Conservation (phyloP, 2,888 invertebrate genomes). For the Ophioninae sp. region DNA sequence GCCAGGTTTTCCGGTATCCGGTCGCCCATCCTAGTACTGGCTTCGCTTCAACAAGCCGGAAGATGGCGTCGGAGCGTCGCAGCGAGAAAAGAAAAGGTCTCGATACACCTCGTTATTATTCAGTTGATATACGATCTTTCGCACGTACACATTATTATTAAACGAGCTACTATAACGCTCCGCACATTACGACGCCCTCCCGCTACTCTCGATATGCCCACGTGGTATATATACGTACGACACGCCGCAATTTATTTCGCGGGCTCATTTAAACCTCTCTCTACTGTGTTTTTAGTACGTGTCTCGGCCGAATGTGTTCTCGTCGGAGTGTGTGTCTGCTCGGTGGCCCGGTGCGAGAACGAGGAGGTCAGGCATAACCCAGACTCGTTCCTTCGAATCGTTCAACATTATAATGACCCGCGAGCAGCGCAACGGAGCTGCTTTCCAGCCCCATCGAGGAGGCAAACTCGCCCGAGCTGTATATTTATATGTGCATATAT, state of each 20-base stretch:
- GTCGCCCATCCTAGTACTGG: neutral
- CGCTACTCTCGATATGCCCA: slow-evolving; percentile 38
- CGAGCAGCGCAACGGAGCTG: slow-evolving; percentile 19
- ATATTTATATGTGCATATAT: neutral
- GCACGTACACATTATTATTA: slow-evolving; percentile 32
- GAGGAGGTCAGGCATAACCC: slow-evolving; percentile 35
- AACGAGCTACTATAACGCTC: neutral
- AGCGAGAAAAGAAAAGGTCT: neutral
- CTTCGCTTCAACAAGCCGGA: neutral
- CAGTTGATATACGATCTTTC: slow-evolving; percentile 38
- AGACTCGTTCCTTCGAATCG: slow-evolving; percentile 64
- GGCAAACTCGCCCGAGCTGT: neutral
- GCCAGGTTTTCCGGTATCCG: too few species aligned
- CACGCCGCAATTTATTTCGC: slow-evolving; percentile 26
- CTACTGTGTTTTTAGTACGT: slow-evolving; percentile 23
- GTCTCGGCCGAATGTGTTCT: neutral
- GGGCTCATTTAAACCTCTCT: slow-evolving; percentile 37
- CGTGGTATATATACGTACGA: neutral
- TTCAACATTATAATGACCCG: slow-evolving; percentile 71
- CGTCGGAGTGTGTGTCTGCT: neutral
- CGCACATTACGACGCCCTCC: slow-evolving; percentile 33
- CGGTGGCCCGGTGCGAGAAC: slow-evolving; percentile 27
- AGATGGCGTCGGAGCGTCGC: neutral
- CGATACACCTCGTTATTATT: slow-evolving; percentile 13
- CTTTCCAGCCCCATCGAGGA: slow-evolving; percentile 62